Evolutionary conservation across 2,888 invertebrate species (phyloP).

Genomic region (Busseola fusca): DNA sequence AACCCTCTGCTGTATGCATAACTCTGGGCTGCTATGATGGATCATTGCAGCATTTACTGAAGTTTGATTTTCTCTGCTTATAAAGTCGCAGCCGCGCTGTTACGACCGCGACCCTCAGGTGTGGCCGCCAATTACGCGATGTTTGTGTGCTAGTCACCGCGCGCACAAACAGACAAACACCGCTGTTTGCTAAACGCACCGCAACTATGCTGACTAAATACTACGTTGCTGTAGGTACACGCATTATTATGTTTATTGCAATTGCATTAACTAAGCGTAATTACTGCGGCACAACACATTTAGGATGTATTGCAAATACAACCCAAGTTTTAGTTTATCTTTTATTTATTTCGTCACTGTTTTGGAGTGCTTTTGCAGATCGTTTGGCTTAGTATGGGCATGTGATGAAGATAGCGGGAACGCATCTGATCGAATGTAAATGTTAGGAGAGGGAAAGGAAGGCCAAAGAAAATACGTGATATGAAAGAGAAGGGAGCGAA

Average conservation of each 20-base stretch:
- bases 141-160: constrained; percentile 24
- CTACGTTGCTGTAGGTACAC: background rate
- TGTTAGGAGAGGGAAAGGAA: background rate
- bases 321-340: background rate
- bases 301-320: background rate
- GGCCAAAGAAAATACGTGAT: background rate
- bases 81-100: constrained; percentile 10
- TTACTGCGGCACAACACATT: background rate
- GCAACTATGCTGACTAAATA: constrained; percentile 16
- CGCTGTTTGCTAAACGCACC: constrained; percentile 35
- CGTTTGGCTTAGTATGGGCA: background rate
- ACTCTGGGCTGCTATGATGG: background rate
- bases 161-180: constrained; percentile 44
- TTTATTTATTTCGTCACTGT: background rate
- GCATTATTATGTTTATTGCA: constrained; percentile 1
- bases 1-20: background rate
- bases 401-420: background rate
- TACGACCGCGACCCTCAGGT: constrained; percentile 48
- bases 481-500: too few species aligned
- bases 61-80: background rate
- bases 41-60: background rate
- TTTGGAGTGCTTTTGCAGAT: background rate
- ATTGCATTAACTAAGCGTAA: background rate
- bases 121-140: constrained; percentile 57
- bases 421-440: background rate